Evolutionary conservation across 2,888 invertebrate species (phyloP), one percentile per base, ranked within the genome.

Genomic region (Pocota personata): DNA sequence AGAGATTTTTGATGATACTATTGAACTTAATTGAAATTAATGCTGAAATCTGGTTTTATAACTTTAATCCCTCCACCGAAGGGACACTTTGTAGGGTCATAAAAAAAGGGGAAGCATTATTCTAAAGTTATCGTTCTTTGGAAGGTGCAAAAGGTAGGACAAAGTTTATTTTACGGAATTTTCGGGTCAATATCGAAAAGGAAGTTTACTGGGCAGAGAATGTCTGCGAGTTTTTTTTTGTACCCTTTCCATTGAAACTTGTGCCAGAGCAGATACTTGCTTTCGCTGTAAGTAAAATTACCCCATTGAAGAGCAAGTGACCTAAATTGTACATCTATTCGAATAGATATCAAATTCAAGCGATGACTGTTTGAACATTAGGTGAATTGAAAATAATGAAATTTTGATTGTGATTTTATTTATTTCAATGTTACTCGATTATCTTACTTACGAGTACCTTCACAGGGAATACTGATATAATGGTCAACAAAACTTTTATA

Each of bases 1-100:
- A n/a, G 50, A 55, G 19, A 57, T 30, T 67, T 69, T 55, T 52
- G 21, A 40, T 35, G 62, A 30, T 52, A 21, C 62, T 55, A 55
- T 43, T 64, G 43, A 64, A 64, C 55, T 75, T 21, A 32, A 64
- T 75, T 75, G 43, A 75, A 62, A 75, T 75, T 52, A 62, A 62
- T 64, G 52, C 32, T 27, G 14, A 62, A 55, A 64, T 64, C 52
- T 30, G 62, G 40, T 75, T 32, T 75, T 30, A 55, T 32, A 75
- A 64, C 52, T 62, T 64, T 32, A 75, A 64, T 40, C 1, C 30
- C 52, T 19, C 21, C 27, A 24, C 12, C 12, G 30, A 58, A 30
- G 46, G 35, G 48, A 50, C 48, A 19, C 32, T 14, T 32, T 35
- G 27, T 21, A 2, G 37, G 3, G 24, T 19, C 6, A 19, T 14